These are phyloP conservation scores for Marmota flaviventris DNA, from an alignment of 2,113 vertebrate genomes.

Conservation along the genomic window DNA sequence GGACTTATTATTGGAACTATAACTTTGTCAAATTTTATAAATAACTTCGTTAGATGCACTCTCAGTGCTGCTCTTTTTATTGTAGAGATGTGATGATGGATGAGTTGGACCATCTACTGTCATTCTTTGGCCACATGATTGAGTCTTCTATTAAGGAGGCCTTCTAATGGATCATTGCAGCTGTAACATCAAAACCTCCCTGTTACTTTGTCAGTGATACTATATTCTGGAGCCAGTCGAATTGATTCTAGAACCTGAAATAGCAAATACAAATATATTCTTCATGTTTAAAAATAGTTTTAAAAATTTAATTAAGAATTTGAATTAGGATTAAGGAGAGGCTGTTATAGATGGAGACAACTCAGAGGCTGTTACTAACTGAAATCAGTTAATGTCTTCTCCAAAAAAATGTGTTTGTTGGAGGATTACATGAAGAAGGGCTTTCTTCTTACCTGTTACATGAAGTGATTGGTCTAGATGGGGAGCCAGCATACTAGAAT, in stretches of 20 bases:
- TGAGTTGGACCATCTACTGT: not conserved
- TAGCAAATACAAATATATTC: not conserved
- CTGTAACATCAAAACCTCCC: not conserved
- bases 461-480: not conserved
- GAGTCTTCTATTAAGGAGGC: not conserved
- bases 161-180: not conserved
- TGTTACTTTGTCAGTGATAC: not conserved
- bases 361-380: not conserved
- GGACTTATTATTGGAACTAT: not conserved
- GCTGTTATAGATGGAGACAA: not conserved
- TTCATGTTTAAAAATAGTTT: conserved; percentile 35
- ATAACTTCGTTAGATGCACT: not conserved
- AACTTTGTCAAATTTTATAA: not conserved
- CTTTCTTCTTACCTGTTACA: not conserved
- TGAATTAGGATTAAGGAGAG: not conserved
- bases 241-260: not conserved
- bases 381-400: conserved; percentile 37
- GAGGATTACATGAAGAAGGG: not conserved
- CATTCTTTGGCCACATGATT: not conserved
- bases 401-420: not conserved
- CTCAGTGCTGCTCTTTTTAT: not conserved
- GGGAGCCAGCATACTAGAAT: not conserved
- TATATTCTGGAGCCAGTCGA: not conserved
- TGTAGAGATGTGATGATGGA: not conserved
- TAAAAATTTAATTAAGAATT: not conserved